Conservation (phyloP, 2,888 invertebrate species). For the Conistra vaccinii region DNA sequence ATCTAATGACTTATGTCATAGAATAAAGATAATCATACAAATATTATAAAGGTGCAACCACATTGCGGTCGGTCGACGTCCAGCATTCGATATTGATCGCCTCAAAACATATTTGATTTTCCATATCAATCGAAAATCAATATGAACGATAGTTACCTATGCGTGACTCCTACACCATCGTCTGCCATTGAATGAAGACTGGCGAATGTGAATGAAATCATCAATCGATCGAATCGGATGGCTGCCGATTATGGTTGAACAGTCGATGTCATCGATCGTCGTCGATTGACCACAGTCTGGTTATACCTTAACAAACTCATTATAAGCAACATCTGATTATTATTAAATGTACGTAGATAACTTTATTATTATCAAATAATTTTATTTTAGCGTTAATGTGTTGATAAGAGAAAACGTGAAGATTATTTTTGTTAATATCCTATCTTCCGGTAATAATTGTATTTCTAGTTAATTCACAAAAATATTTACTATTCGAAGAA, state of each 20-base stretch:
- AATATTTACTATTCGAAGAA: background rate
- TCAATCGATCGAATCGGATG: background rate
- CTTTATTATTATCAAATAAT: background rate
- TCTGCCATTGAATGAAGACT: background rate
- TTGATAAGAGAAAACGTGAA: conserved; percentile 8
- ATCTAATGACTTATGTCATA: no score
- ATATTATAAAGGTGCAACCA: background rate
- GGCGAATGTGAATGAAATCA: background rate
- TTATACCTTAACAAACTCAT: background rate
- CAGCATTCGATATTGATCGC: background rate
- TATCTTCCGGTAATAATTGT: no score
- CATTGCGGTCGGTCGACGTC: background rate
- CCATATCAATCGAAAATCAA: background rate
- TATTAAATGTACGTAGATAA: conserved; percentile 3
- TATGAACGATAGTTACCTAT: background rate
- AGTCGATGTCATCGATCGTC: background rate
- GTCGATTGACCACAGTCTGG: background rate
- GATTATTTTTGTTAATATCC: conserved; percentile 5
- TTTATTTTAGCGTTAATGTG: background rate
- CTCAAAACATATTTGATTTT: background rate
- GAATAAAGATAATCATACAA: background rate
- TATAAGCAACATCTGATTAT: background rate
- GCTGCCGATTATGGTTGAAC: no score
- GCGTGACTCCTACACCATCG: no score
- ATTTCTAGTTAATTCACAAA: background rate